Conservation (phyloP, 1,140 invertebrate genomes). For the Arion vulgaris region DNA sequence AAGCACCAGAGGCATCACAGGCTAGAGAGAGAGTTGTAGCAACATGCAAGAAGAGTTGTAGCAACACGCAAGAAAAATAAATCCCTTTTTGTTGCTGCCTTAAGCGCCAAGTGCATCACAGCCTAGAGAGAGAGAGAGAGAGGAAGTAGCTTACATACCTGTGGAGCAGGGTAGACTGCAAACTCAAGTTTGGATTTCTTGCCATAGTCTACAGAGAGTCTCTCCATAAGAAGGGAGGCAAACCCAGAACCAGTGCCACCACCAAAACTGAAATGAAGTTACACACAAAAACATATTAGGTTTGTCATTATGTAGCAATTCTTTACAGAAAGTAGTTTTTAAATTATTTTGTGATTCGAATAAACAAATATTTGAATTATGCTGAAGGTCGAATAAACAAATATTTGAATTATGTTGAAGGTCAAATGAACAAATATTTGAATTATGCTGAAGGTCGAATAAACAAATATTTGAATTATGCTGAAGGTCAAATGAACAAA, state of each 20-base stretch:
- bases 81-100: too few species aligned
- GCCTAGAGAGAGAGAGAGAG: too few species aligned
- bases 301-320: neutral
- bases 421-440: too few species aligned
- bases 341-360: neutral
- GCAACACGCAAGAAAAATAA: too few species aligned
- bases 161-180: constrained; percentile 86
- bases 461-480: too few species aligned
- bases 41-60: too few species aligned
- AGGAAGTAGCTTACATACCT: constrained; percentile 41
- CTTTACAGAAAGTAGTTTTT: neutral
- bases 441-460: too few species aligned
- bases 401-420: neutral
- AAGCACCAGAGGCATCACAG: too few species aligned
- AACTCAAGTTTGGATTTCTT: constrained; percentile 81
- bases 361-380: neutral
- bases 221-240: constrained; percentile 27
- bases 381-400: neutral
- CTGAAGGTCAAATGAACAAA: too few species aligned
- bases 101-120: too few species aligned
- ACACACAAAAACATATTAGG: neutral
- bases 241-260: constrained; percentile 36
- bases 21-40: too few species aligned
- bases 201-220: constrained; percentile 34
- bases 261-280: constrained; percentile 79